Conservation (phyloP, 2,113 vertebrate species). For the Gymnobelideus leadbeateri region DNA sequence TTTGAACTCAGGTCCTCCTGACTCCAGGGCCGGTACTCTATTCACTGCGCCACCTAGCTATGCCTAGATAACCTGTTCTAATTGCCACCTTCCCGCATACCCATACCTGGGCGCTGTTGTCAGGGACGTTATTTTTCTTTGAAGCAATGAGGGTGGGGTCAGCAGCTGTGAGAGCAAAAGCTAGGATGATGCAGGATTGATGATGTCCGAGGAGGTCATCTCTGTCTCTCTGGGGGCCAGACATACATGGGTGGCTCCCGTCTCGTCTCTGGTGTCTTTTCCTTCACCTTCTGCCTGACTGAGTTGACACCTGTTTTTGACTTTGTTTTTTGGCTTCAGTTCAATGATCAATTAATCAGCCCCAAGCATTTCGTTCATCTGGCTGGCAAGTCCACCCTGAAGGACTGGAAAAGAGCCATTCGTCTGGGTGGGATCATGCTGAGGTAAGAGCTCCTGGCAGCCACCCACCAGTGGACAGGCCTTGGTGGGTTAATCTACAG, state of each 20-base stretch:
- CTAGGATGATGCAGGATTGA: not conserved
- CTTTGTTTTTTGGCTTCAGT: slow-evolving; percentile 84
- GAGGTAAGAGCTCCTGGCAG: slow-evolving; percentile 85
- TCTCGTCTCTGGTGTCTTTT: slow-evolving; percentile 31
- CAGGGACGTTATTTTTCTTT: slow-evolving; percentile 33
- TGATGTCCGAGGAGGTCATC: not conserved
- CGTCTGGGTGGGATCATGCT: slow-evolving; percentile 96
- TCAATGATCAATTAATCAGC: slow-evolving; percentile 96
- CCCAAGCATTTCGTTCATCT: slow-evolving; percentile 97
- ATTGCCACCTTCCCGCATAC: not conserved
- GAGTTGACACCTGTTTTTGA: slow-evolving; percentile 62
- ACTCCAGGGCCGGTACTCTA: too few relatives aligned
- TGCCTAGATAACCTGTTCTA: not conserved
- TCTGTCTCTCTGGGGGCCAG: slow-evolving; percentile 8
- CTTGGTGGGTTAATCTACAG: slow-evolving; percentile 14
- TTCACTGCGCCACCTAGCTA: too few relatives aligned
- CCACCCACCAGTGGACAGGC: not conserved
- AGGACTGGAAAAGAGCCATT: slow-evolving; percentile 98
- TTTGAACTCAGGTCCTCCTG: too few relatives aligned
- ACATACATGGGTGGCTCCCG: not conserved
- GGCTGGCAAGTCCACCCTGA: slow-evolving; percentile 95
- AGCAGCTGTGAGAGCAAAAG: not conserved
- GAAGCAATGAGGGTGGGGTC: not conserved
- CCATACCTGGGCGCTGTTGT: slow-evolving; percentile 19
- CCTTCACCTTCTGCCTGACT: slow-evolving; percentile 29